phyloP scores from a whole-genome alignment of 53 echinoderm and acorn worm genomes.

The Arbacia lixula region DNA sequence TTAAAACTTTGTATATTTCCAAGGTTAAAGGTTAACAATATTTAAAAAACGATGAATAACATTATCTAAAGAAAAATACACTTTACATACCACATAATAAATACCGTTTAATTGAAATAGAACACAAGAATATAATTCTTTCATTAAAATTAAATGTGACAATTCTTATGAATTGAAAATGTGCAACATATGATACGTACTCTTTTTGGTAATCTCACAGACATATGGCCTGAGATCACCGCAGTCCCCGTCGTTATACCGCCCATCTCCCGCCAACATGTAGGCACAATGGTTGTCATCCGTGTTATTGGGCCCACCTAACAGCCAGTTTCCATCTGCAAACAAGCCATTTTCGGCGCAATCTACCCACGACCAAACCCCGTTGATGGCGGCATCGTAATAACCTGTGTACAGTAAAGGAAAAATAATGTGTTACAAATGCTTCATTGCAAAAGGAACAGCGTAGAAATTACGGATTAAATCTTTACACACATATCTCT shows the following conservation, averaged over 20 bases:
- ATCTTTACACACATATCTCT: no score
- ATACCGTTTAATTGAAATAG: no score
- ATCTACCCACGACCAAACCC: conserved; percentile 75
- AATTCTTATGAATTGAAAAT: no score
- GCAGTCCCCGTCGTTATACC: conserved; percentile 45
- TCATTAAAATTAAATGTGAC: no score
- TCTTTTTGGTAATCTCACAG: conserved; percentile 57
- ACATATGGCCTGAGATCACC: conserved; percentile 8
- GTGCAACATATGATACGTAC: conserved; percentile 8
- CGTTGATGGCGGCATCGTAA: conserved; percentile 69
- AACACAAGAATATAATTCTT: no score
- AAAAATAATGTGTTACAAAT: no score
- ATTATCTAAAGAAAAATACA: background rate
- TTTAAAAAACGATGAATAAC: background rate
- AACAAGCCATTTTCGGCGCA: conserved; percentile 40
- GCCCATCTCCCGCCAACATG: conserved; percentile 8
- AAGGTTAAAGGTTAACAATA: background rate
- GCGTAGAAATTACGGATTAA: no score
- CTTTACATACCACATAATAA: no score
- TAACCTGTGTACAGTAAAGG: conserved; percentile 68
- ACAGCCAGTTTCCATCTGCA: conserved; percentile 54
- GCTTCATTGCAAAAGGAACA: no score
- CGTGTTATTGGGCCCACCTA: conserved; percentile 3
- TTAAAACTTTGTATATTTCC: no score
- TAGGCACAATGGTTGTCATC: conserved; percentile 45